A percentile compares a stretch with the other conserved stretches of the same genome.
Evolutionary conservation across 1,140 invertebrate species (phyloP).

Genomic region (Atopsyche davidsoni): DNA sequence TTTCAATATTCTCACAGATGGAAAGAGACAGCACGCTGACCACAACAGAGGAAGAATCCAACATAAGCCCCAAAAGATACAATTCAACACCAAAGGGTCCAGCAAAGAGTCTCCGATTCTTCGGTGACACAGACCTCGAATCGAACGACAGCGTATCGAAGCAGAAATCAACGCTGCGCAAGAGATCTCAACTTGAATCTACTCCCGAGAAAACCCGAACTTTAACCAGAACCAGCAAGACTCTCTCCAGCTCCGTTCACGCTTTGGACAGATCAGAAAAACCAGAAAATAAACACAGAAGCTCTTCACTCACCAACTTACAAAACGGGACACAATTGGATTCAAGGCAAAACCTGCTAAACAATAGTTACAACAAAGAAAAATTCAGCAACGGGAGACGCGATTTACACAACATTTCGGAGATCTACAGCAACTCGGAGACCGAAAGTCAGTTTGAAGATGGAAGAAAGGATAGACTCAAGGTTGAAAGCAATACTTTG

Average conservation of each 20-base stretch:
- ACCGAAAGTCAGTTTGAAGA: constrained; percentile 39
- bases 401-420: constrained; percentile 53
- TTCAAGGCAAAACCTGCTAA: constrained; percentile 23
- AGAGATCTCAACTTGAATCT: constrained; percentile 8
- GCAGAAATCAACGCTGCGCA: constrained; percentile 36
- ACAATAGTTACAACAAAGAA: constrained; percentile 25
- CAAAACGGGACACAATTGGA: constrained; percentile 32
- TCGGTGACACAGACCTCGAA: constrained; percentile 72
- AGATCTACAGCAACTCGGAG: constrained; percentile 47
- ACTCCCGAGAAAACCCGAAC: constrained; percentile 33
- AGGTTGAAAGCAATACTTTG: constrained; percentile 8
- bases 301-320: constrained; percentile 43
- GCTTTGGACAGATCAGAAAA: constrained; percentile 42
- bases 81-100: constrained; percentile 36
- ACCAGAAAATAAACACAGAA: constrained; percentile 37
- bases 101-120: constrained; percentile 68
- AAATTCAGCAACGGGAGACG: constrained; percentile 38
- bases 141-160: constrained; percentile 51
- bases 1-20: constrained; percentile 31
- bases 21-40: constrained; percentile 43
- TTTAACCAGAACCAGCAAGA: constrained; percentile 35
- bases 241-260: constrained; percentile 42
- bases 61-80: constrained; percentile 35
- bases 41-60: constrained; percentile 44
- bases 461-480: constrained; percentile 4